A percentile compares a stretch with the other conserved stretches of the same genome.
phyloP scores from a whole-genome alignment of 2,113 vertebrate genomes.

The Stegostoma tigrinum region DNA sequence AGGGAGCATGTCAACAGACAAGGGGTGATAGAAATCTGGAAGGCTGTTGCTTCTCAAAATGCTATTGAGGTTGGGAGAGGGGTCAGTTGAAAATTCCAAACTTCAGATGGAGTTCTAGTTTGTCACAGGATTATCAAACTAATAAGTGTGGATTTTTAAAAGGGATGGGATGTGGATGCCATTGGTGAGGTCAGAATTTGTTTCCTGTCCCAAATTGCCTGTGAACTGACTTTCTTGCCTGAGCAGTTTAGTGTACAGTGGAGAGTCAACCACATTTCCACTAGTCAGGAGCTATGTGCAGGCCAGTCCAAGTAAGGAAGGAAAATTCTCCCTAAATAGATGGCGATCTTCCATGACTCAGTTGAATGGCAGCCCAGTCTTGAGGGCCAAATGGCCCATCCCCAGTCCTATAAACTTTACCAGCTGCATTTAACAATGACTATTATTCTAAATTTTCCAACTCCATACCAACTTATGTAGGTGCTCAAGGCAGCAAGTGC shows the following conservation, averaged over 20 bases:
- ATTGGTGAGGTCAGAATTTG: no score
- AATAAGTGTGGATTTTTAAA: not conserved
- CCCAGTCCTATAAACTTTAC: not conserved
- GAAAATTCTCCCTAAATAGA: not conserved
- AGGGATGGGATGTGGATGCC: no score
- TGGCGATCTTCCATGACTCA: not conserved
- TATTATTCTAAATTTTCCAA: not conserved
- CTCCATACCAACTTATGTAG: not conserved
- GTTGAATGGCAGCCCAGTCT: not conserved
- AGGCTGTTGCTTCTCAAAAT: not conserved
- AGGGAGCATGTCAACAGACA: not conserved
- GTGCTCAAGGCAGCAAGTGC: not conserved
- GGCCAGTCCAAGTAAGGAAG: no score
- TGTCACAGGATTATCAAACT: not conserved
- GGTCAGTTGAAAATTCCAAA: not conserved
- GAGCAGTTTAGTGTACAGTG: no score
- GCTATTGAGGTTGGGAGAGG: not conserved
- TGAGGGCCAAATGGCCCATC: not conserved
- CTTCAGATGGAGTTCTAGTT: not conserved
- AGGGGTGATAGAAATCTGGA: not conserved
- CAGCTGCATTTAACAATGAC: not conserved
- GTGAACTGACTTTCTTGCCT: no score
- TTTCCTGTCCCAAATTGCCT: no score
- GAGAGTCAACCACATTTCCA: no score
- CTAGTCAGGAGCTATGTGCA: no score